A percentile compares a stretch with the other conserved stretches of the same genome.
Conservation (phyloP, 2,797 vertebrate genomes). For the Ptychobarbus kaznakovi region DNA sequence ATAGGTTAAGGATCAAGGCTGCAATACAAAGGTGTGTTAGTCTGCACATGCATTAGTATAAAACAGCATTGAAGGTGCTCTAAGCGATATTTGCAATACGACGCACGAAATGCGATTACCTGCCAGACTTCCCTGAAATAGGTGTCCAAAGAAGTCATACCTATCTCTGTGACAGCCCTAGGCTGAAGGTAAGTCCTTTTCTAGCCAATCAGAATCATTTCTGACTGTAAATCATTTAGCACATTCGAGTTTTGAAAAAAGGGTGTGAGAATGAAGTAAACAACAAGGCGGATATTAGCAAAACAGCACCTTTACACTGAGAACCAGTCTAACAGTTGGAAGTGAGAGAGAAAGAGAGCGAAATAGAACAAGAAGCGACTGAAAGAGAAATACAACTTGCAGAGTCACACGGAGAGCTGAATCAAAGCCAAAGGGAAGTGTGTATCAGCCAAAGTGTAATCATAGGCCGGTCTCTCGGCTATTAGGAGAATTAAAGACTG, state of each 20-base stretch:
- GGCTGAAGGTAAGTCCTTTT: not conserved
- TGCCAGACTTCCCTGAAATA: not conserved
- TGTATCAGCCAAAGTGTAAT: slow-evolving; percentile 62
- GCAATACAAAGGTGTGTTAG: slow-evolving; percentile 45
- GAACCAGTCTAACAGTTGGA: slow-evolving; percentile 7
- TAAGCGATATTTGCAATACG: not conserved
- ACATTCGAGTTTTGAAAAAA: not conserved
- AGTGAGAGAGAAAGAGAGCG: slow-evolving; percentile 16
- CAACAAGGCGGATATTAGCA: not conserved
- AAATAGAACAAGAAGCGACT: slow-evolving; percentile 24
- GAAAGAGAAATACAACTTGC: slow-evolving; percentile 19
- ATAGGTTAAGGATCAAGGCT: slow-evolving; percentile 49
- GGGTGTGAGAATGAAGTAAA: not conserved
- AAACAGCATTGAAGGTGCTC: slow-evolving; percentile 8
- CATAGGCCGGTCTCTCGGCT: slow-evolving; percentile 58
- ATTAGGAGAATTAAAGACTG: slow-evolving; percentile 63
- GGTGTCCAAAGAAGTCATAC: not conserved
- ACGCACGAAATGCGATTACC: not conserved
- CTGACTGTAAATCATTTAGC: not conserved
- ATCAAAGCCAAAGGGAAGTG: slow-evolving; percentile 57
- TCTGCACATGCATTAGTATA: slow-evolving; percentile 17
- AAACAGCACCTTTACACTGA: slow-evolving; percentile 8
- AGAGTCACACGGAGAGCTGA: slow-evolving; percentile 42
- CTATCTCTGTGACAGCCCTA: not conserved
- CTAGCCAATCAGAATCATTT: not conserved